These are phyloP conservation scores for Pocillopora damicornis DNA, from an alignment of 64 coral and sea anemone genomes.

Conservation along the genomic window DNA sequence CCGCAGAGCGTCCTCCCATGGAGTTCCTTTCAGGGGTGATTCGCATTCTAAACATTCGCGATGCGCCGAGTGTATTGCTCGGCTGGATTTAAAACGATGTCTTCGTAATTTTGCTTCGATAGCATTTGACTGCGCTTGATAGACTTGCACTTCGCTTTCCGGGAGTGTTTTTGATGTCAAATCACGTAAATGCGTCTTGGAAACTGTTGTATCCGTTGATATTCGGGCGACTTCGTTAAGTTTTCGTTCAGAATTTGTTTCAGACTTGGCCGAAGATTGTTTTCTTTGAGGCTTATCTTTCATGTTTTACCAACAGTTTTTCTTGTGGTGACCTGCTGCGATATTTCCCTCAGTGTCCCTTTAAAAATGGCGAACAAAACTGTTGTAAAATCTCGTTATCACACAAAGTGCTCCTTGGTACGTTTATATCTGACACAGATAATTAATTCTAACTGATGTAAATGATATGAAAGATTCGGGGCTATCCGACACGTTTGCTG, in stretches of 20 bases:
- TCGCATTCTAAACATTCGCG: not conserved
- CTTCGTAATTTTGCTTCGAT: not conserved
- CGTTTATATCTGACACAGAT: no score
- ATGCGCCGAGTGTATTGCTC: not conserved
- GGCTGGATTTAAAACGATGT: not conserved
- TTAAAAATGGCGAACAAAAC: no score
- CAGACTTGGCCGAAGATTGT: not conserved
- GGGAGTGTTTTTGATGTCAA: not conserved
- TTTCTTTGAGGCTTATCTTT: not conserved
- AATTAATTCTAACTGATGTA: no score
- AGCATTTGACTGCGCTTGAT: not conserved
- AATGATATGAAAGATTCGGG: no score
- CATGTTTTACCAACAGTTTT: not conserved
- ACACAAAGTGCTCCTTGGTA: no score
- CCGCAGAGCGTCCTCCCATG: conserved; percentile 6
- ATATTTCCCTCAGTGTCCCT: no score
- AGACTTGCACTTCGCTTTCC: not conserved
- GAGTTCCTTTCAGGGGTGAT: conserved; percentile 19
- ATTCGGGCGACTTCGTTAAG: not conserved
- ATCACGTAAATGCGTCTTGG: not conserved
- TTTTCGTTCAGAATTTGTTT: not conserved
- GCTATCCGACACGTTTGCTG: no score
- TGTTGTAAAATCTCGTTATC: no score
- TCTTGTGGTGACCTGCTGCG: no score
- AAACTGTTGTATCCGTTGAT: not conserved